Percentiles rank a stretch among this genome's conserved stretches.
Conservation (phyloP, 2,113 vertebrate species). For the Gymnorhina tibicen region DNA sequence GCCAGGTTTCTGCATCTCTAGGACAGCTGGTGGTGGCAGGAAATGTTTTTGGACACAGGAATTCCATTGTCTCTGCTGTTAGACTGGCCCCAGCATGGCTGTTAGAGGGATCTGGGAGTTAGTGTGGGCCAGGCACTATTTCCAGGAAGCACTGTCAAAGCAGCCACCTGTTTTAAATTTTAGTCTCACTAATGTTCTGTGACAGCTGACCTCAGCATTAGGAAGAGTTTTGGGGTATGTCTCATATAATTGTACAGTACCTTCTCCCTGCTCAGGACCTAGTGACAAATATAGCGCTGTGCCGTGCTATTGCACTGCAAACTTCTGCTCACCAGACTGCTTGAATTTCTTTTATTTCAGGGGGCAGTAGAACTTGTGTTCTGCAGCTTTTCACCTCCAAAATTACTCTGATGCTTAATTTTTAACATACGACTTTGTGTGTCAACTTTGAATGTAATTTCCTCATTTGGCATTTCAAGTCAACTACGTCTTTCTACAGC, state of each 20-base stretch:
- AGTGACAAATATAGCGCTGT: background rate
- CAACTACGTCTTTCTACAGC: background rate
- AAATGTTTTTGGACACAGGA: background rate
- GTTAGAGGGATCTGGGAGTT: background rate
- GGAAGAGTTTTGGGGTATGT: background rate
- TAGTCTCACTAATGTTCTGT: background rate
- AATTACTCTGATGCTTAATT: background rate
- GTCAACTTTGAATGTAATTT: conserved; percentile 4
- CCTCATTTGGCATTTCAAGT: conserved; percentile 22
- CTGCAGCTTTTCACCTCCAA: background rate
- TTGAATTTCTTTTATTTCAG: background rate
- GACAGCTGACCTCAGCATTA: background rate
- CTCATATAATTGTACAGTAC: background rate
- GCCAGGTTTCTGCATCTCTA: background rate
- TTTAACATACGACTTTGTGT: background rate
- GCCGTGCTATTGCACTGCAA: background rate
- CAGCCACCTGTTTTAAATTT: background rate
- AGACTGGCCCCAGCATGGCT: background rate
- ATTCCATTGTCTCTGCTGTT: background rate
- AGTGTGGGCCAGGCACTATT: background rate
- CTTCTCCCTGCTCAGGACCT: background rate
- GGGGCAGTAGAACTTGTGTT: background rate
- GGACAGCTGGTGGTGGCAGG: background rate
- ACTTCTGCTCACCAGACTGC: conserved; percentile 7
- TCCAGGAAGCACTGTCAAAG: background rate